Percentiles rank a stretch among this genome's conserved stretches.
These are phyloP conservation scores for Euphydryas editha DNA, from an alignment of 2,888 invertebrate genomes.

Conservation along the genomic window DNA sequence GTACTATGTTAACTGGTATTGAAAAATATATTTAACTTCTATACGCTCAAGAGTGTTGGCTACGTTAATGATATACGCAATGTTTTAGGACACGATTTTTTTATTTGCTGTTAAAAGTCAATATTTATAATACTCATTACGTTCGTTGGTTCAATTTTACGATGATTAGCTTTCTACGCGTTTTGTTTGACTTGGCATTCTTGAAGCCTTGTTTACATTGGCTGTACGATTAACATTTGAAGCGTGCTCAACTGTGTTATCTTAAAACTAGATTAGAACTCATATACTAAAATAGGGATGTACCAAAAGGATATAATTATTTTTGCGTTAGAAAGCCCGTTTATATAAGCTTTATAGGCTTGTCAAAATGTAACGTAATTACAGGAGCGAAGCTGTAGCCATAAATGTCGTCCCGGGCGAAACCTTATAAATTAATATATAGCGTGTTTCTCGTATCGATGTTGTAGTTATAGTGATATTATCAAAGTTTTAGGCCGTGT, in stretches of 20 bases:
- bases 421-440: no score
- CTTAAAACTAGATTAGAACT: neutral
- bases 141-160: slow-evolving; percentile 5
- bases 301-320: no score
- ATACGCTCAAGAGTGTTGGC: neutral
- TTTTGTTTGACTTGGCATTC: neutral
- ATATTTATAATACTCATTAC: slow-evolving; percentile 18
- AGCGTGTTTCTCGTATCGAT: no score
- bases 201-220: neutral
- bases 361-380: no score
- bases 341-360: no score
- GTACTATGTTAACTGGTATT: neutral
- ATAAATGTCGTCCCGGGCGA: no score
- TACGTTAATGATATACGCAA: neutral
- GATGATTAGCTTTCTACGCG: slow-evolving; percentile 17
- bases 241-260: neutral
- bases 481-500: neutral
- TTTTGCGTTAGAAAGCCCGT: no score
- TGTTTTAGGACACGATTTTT: slow-evolving; percentile 12
- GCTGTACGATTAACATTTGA: neutral
- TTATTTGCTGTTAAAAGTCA: slow-evolving; percentile 19
- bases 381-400: no score
- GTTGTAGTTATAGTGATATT: no score
- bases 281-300: no score
- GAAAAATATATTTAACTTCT: neutral